Percentiles rank a stretch among this genome's conserved stretches.
These are phyloP conservation scores for Gymnodraco acuticeps DNA, from an alignment of 2,797 vertebrate genomes.

Conservation along the genomic window DNA sequence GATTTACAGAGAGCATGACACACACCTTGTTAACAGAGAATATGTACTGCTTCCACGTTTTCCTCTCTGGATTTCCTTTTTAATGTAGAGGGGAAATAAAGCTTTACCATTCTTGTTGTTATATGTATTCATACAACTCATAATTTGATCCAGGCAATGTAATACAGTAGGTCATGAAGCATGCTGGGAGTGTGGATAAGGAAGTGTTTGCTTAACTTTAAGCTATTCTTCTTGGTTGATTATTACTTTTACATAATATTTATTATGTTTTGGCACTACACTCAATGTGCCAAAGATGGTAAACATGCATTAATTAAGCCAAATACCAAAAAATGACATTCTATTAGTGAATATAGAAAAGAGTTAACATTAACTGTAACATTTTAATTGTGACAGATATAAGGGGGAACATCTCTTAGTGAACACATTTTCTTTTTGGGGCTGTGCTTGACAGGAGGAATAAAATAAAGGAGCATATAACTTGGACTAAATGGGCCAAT, in stretches of 20 bases:
- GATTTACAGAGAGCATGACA: neutral
- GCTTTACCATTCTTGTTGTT: neutral
- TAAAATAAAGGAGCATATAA: slow-evolving; percentile 30
- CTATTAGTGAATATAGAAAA: neutral
- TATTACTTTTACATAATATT: neutral
- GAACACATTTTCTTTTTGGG: slow-evolving; percentile 20
- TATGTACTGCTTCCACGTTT: slow-evolving; percentile 15
- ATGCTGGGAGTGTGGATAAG: neutral
- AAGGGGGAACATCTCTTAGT: neutral
- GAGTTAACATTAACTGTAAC: neutral
- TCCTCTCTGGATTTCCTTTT: neutral
- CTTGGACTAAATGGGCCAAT: slow-evolving; percentile 35
- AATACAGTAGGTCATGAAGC: slow-evolving; percentile 7
- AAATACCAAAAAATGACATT: neutral
- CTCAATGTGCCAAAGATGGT: neutral
- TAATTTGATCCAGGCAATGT: slow-evolving; percentile 13
- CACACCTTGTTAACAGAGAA: slow-evolving; percentile 22
- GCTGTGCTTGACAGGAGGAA: slow-evolving; percentile 24
- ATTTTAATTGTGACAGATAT: slow-evolving; percentile 16
- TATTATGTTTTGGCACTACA: neutral
- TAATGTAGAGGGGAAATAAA: neutral
- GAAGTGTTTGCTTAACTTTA: neutral
- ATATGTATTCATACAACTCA: slow-evolving; percentile 5
- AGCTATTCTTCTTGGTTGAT: neutral
- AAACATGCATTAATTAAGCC: neutral